Percentiles rank a stretch among this genome's conserved stretches.
phyloP scores from a whole-genome alignment of 2,113 vertebrate species.

The Dasyurus viverrinus region DNA sequence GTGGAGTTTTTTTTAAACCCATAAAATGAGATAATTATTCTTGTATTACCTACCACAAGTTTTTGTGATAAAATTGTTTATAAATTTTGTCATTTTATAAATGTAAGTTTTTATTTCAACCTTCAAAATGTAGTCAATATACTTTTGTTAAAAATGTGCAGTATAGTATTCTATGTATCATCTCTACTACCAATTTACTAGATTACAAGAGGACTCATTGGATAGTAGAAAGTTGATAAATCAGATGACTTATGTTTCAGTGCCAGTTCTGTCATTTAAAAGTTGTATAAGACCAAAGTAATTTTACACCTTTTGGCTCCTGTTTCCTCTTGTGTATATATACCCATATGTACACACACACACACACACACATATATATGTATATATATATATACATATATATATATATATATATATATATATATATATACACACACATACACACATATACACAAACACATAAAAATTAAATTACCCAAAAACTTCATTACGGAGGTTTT shows the following conservation, averaged over 20 bases:
- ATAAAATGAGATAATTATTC: background rate
- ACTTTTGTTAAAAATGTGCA: background rate
- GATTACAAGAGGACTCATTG: background rate
- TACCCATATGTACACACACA: too few relatives aligned
- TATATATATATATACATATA: too few relatives aligned
- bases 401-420: too few relatives aligned
- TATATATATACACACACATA: too few relatives aligned
- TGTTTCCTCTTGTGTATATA: too few relatives aligned
- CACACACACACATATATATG: too few relatives aligned
- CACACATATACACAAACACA: background rate
- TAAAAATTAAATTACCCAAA: background rate
- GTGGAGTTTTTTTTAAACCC: background rate
- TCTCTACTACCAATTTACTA: background rate
- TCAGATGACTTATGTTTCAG: background rate
- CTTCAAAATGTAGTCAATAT: background rate
- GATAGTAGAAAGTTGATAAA: background rate
- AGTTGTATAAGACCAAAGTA: background rate
- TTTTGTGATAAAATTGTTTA: background rate
- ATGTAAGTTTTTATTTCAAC: background rate
- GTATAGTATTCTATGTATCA: background rate
- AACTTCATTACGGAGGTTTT: background rate
- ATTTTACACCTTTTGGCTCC: too few relatives aligned
- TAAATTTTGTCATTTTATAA: background rate
- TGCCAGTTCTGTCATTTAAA: background rate
- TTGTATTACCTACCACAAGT: background rate